Evolutionary conservation across 2,113 vertebrate species (phyloP), one percentile per base, ranked within the genome.

Genomic region (Pseudopodoces humilis): DNA sequence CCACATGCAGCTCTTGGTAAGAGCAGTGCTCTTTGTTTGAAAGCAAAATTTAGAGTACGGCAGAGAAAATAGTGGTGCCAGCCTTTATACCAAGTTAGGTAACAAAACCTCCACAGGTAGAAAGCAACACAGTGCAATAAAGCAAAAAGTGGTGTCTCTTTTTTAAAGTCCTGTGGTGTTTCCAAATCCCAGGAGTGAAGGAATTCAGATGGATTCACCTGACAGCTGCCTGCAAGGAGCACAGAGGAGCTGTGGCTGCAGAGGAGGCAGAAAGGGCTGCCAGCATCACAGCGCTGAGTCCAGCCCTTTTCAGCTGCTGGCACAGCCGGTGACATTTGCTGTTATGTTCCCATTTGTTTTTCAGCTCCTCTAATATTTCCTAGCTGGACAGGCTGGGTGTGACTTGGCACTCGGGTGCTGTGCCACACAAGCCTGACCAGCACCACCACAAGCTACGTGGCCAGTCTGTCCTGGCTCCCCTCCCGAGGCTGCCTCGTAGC

Each of bases 361-460:
- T 17, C 82, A 87, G 78, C 67, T 71, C 43, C 60, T 83, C 67
- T 70, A 55, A n/a, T 21, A 83, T 62, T 79, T 72, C 3, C 49
- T 31, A 11, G 62, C 78, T 77, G 70, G 77, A 18, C 71, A 72
- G 78, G 68, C 87, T 7, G 53, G 69, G 70, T 35, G 92, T 20
- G 74, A 25, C 33, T n/a, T 41, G 71, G 91, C 91, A 49, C 2
- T 21, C 10, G 13, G n/a, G 39, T 2, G 11, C 52, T 60, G 18
- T 39, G 58, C 44, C 72, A 39, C 68, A 46, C 71, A 44, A 2
- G 20, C 50, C 47, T 64, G 5, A 25, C 43, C 59, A 74, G 55
- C 75, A 18, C 15, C 3, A 30, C 13, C n/a, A 0, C 5, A 0
- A 35, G 62, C 21, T 3, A 46, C 2, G 1, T 63, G 72, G 59